Conservation (phyloP, 2,888 invertebrate species). For the Lysandra bellargus region DNA sequence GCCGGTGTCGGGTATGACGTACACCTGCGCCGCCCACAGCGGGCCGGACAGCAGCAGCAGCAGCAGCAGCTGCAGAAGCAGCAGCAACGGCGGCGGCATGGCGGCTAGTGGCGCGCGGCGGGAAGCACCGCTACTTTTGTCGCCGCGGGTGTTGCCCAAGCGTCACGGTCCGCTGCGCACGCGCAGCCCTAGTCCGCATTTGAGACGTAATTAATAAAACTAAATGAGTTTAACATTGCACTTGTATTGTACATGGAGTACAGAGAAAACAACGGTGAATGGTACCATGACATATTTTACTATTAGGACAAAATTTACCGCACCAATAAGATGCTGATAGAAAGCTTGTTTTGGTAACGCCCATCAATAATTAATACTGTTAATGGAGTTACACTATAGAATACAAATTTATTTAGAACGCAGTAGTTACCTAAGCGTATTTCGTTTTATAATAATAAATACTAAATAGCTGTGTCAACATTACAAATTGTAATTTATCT, state of each 20-base stretch:
- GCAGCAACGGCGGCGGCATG: slow-evolving; percentile 61
- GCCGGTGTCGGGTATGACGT: slow-evolving; percentile 42
- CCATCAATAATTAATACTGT: no score
- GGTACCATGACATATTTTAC: no score
- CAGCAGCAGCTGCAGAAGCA: slow-evolving; percentile 50
- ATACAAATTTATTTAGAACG: not conserved
- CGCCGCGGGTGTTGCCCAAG: slow-evolving; percentile 61
- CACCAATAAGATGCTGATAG: no score
- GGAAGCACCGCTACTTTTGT: slow-evolving; percentile 64
- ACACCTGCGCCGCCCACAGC: slow-evolving; percentile 42
- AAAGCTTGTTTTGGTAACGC: no score
- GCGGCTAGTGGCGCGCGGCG: slow-evolving; percentile 59
- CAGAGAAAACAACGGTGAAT: no score
- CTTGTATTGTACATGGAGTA: not conserved
- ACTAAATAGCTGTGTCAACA: not conserved
- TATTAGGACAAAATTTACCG: no score
- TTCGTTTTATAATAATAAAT: not conserved
- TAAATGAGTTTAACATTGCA: slow-evolving; percentile 8
- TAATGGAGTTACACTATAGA: not conserved
- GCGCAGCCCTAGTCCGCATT: slow-evolving; percentile 37
- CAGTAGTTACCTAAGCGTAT: not conserved
- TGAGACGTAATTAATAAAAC: slow-evolving; percentile 27
- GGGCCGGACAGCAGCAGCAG: slow-evolving; percentile 45
- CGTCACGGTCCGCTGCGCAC: slow-evolving; percentile 51
- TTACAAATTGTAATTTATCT: not conserved